Evolutionary conservation across 2,888 invertebrate genomes (phyloP).

Genomic region (Pemphredon lugubris): DNA sequence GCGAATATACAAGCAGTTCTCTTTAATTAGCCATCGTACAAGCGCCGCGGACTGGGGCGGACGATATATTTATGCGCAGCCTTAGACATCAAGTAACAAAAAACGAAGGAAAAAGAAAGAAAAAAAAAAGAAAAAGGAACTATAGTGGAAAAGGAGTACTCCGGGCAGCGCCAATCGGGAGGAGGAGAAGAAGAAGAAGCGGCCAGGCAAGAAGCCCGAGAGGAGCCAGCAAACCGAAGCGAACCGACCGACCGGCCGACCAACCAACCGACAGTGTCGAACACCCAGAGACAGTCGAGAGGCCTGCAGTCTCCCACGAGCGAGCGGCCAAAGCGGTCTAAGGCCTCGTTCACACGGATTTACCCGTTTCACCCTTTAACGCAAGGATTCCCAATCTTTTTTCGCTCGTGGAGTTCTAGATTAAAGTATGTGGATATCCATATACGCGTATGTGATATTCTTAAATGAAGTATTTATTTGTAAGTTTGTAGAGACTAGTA

Average conservation of each 20-base stretch:
- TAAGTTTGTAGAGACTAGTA: too few relatives aligned
- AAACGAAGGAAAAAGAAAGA: conserved; percentile 14
- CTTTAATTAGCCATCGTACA: conserved; percentile 60
- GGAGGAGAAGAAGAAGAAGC: background rate
- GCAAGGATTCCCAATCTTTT: too few relatives aligned
- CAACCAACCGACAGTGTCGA: too few relatives aligned
- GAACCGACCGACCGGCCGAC: too few relatives aligned
- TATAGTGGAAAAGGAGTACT: conserved; percentile 13
- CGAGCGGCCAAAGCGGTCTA: background rate
- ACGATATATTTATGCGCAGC: conserved; percentile 58
- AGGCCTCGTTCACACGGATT: too few relatives aligned
- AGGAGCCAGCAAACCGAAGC: conserved; percentile 3
- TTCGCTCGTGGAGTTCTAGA: too few relatives aligned
- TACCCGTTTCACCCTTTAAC: too few relatives aligned
- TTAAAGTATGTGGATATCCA: too few relatives aligned
- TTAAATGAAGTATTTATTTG: too few relatives aligned
- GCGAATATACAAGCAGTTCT: conserved; percentile 53
- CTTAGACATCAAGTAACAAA: conserved; percentile 40
- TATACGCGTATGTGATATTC: too few relatives aligned
- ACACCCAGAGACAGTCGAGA: too few relatives aligned
- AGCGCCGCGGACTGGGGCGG: conserved; percentile 37
- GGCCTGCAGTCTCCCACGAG: background rate
- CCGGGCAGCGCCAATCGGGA: conserved; percentile 7
- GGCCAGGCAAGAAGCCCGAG: background rate
- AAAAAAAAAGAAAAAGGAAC: background rate